Conservation (phyloP, 2,113 vertebrate genomes). For the Todiramphus chloris region DNA sequence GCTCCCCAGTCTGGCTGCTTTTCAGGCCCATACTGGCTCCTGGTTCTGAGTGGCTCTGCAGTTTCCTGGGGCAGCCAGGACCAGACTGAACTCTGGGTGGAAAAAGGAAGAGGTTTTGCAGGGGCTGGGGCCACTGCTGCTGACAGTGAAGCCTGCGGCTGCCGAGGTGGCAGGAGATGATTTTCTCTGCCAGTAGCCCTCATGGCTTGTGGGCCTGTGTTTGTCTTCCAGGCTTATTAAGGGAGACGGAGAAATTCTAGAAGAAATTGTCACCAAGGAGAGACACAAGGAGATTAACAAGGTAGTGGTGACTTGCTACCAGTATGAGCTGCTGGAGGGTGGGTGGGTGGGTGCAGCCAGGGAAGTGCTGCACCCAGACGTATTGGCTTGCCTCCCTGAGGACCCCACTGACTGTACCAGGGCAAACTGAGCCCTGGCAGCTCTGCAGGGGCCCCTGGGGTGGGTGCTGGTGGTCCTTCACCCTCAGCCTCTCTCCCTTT, state of each 20-base stretch:
- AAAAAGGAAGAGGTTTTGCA: background rate
- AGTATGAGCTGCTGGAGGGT: background rate
- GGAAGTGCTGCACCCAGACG: background rate
- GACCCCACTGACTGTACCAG: fast-evolving
- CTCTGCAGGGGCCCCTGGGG: fast-evolving
- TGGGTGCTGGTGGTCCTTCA: background rate
- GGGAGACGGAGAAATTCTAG: conserved; percentile 94
- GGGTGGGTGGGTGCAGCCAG: background rate
- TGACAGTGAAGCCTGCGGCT: background rate
- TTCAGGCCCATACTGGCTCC: background rate
- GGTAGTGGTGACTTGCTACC: conserved; percentile 68
- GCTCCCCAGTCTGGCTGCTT: background rate
- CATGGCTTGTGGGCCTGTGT: fast-evolving
- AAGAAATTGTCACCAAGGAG: conserved; percentile 94
- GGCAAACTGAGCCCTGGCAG: background rate
- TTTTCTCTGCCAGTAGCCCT: background rate
- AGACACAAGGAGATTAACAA: conserved; percentile 95
- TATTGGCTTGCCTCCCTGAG: background rate
- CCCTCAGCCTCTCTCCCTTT: background rate
- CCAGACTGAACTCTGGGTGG: background rate
- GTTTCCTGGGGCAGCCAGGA: background rate
- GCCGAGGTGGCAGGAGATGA: background rate
- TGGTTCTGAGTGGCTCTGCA: background rate
- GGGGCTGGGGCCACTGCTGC: background rate
- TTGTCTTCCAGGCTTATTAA: conserved; percentile 86